Conservation (phyloP, 2,797 vertebrate genomes). For the Sparus aurata region DNA sequence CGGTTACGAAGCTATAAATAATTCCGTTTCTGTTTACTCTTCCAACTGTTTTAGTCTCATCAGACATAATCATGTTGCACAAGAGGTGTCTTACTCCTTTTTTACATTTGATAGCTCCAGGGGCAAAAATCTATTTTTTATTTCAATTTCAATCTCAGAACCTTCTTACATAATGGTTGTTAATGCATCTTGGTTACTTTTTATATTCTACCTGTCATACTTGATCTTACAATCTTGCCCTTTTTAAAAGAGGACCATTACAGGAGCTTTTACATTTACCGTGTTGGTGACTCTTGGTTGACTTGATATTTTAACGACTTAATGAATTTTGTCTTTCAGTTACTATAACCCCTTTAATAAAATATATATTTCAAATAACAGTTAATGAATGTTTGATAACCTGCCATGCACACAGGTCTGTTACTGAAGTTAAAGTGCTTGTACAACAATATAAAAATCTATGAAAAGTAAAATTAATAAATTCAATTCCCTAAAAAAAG, state of each 20-base stretch:
- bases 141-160: too few species aligned
- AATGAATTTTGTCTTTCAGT: background rate
- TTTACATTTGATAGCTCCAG: background rate
- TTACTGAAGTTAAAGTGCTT: too few species aligned
- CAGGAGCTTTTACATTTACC: too few species aligned
- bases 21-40: slow-evolving; percentile 20
- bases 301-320: background rate
- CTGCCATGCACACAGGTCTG: background rate
- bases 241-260: background rate
- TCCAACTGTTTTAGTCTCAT: slow-evolving; percentile 4
- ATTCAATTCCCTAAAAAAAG: too few species aligned
- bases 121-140: background rate
- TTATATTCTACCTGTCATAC: too few species aligned
- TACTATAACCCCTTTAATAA: background rate
- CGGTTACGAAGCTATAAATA: slow-evolving; percentile 7
- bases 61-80: background rate
- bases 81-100: background rate
- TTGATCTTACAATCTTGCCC: background rate
- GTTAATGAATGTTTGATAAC: background rate
- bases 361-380: background rate
- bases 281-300: too few species aligned
- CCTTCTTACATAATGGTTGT: background rate
- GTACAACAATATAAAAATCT: background rate
- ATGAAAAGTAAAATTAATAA: background rate
- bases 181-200: background rate